Conservation (phyloP, 2,797 vertebrate species). For the Siniperca undulata region DNA sequence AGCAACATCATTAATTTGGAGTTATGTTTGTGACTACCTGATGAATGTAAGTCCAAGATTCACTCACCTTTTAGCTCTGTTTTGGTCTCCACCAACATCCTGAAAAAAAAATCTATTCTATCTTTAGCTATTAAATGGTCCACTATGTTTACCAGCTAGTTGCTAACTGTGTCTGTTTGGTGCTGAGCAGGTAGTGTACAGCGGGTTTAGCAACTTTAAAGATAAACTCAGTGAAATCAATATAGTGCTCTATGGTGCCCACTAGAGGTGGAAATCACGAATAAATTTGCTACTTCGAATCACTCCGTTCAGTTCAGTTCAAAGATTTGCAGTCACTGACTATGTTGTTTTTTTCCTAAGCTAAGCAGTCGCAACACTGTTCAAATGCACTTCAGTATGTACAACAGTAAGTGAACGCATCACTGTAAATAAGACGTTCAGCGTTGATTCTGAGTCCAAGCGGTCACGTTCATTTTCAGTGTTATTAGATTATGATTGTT, state of each 20-base stretch:
- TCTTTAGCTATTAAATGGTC: neutral
- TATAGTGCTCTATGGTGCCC: neutral
- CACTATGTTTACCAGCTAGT: neutral
- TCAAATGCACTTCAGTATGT: no score
- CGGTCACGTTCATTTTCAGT: neutral
- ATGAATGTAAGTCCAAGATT: neutral
- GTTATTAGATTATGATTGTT: neutral
- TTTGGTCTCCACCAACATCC: neutral
- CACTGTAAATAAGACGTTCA: neutral
- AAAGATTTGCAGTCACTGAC: no score
- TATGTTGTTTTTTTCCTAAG: no score
- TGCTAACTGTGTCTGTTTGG: neutral
- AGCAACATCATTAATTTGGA: neutral
- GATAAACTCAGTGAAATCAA: neutral
- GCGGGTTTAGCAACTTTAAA: neutral
- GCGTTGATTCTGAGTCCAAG: neutral
- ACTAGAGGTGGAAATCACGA: neutral
- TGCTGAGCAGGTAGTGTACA: neutral
- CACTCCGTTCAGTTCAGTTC: no score
- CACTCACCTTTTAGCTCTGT: neutral
- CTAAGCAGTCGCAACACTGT: no score
- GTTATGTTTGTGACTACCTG: neutral
- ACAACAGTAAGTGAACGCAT: no score
- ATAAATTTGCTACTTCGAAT: neutral
- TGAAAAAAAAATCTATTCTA: no score